A percentile compares a stretch with the other conserved stretches of the same genome.
These are phyloP conservation scores for Ailuropoda melanoleuca DNA, from an alignment of 2,113 vertebrate genomes.

Conservation along the genomic window DNA sequence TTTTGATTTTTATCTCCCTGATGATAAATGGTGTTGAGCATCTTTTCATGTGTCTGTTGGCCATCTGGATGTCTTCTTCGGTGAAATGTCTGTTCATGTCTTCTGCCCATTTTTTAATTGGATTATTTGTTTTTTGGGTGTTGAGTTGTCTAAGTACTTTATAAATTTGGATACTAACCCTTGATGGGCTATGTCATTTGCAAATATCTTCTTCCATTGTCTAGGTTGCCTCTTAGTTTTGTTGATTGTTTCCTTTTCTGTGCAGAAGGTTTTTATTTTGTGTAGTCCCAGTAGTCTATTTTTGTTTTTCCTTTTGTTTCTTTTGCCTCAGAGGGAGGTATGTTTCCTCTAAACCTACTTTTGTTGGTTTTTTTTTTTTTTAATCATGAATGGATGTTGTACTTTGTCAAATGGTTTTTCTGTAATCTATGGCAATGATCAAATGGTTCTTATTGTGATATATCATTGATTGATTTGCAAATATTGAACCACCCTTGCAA, in stretches of 20 bases:
- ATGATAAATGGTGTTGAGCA: neutral
- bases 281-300: too few relatives aligned
- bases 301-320: too few relatives aligned
- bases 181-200: neutral
- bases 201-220: neutral
- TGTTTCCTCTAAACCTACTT: neutral
- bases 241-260: conserved; percentile 2
- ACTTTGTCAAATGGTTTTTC: neutral
- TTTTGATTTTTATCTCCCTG: neutral
- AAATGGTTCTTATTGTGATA: neutral
- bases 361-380: neutral
- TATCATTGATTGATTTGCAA: neutral
- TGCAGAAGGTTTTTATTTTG: neutral
- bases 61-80: neutral
- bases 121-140: neutral
- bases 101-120: neutral
- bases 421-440: neutral
- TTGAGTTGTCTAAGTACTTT: neutral
- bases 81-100: neutral
- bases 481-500: neutral
- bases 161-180: neutral
- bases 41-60: neutral
- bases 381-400: neutral
- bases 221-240: neutral
- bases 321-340: neutral